A percentile compares a stretch with the other conserved stretches of the same genome.
phyloP scores from a whole-genome alignment of 2,113 vertebrate species.

The Polypterus bichir region DNA sequence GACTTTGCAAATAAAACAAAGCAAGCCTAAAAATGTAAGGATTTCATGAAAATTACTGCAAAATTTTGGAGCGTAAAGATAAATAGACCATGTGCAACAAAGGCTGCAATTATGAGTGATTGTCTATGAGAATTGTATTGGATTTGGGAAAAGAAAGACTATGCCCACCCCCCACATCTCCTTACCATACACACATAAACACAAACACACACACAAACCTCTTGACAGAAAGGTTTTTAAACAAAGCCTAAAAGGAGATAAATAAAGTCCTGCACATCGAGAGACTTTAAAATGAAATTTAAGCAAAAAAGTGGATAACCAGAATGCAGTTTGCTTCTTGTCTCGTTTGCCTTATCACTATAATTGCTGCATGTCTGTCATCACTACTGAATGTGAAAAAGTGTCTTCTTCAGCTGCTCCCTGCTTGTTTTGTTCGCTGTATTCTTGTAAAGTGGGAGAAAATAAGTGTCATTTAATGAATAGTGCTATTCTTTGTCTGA shows the following conservation, averaged over 20 bases:
- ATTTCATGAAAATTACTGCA: too few relatives aligned
- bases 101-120: neutral
- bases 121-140: neutral
- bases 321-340: conserved; percentile 68
- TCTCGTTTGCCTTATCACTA: conserved; percentile 85
- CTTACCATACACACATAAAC: too few relatives aligned
- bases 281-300: neutral
- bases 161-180: too few relatives aligned
- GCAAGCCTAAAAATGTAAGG: too few relatives aligned
- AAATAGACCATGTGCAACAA: neutral
- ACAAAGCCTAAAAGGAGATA: neutral
- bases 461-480: conserved; percentile 98
- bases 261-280: neutral
- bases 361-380: conserved; percentile 95
- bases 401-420: conserved; percentile 87
- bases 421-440: conserved; percentile 87
- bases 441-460: conserved; percentile 96
- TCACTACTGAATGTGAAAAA: conserved; percentile 69
- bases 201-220: too few relatives aligned
- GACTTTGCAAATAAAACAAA: too few relatives aligned
- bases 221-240: neutral
- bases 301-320: conserved; percentile 61
- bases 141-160: neutral
- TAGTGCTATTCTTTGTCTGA: conserved; percentile 94
- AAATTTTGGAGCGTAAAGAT: neutral